Base-by-base conservation (phyloP, 1,140 invertebrate genomes). In the Eurosta solidaginis region DNA sequence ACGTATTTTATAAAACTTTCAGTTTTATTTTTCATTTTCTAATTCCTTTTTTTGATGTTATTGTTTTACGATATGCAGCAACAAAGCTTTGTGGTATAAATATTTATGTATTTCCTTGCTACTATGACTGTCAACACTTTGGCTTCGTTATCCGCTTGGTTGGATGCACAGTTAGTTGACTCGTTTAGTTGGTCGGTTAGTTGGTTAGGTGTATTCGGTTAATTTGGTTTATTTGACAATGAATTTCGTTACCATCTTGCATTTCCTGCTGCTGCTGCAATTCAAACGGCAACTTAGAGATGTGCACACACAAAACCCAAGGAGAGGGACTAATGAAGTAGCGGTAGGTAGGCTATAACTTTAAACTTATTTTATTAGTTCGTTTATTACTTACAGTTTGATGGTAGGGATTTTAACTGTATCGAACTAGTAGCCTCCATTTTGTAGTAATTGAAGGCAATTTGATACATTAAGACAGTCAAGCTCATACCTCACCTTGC, bases 151-250 rank as follows among this genome's bases (percentile, higher is more conserved):
- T 29, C n/a, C 59, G 59, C 59, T 68, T 68, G 59, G 59, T 40
- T 68, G 59, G 59, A 40, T 40, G 33, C 59, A 68, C 59, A 40
- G 59, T 68, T 68, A 68, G 59, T 68, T 68, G 59, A 68, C 59
- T 68, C 59, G 59, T 68, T 68, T 68, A 68, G 59, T 68, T 68
- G 59, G 59, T 68, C 33, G 59, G 59, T 68, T 68, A 68, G 59
- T 68, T 68, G 29, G 59, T 68, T 68, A 20, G 59, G n/a, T n/a
- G n/a, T n/a, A n/a, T n/a, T n/a, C n/a, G n/a, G 59, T 68, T 68
- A 33, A 40, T 36, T 68, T 68, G 59, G 59, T 36, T 68, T 68
- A n/a, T 68, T 68, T 68, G 59, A 17, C 59, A 40, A 68, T 68
- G 40, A 68, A 68, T 68, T 40, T 68, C 33, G 33, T 68, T 68